phyloP scores from a whole-genome alignment of 2,797 vertebrate genomes.

The Leptatherina wallacei region DNA sequence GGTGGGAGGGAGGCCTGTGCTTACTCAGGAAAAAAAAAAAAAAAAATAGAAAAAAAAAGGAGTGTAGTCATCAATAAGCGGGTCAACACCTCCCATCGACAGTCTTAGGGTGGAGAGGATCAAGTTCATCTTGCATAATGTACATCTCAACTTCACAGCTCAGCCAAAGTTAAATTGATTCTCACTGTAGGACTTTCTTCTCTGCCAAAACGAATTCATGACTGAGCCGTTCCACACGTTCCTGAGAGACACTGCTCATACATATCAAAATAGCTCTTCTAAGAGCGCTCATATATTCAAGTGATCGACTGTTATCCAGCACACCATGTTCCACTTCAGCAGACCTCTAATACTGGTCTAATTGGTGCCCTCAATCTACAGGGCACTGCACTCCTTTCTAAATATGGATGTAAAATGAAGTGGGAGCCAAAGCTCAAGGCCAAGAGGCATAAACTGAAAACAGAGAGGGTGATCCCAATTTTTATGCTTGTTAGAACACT shows the following conservation, averaged over 20 bases:
- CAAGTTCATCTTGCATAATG: constrained; percentile 65
- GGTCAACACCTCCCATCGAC: constrained; percentile 62
- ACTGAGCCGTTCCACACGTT: constrained; percentile 18
- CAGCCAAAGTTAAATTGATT: constrained; percentile 58
- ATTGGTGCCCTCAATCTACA: constrained; percentile 52
- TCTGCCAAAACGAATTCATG: constrained; percentile 44
- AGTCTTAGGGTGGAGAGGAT: constrained; percentile 44
- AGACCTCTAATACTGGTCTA: constrained; percentile 46
- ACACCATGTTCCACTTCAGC: constrained; percentile 46
- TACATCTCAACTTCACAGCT: constrained; percentile 59
- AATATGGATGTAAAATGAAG: constrained; percentile 56
- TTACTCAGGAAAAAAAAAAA: constrained; percentile 67
- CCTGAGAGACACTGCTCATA: constrained; percentile 19
- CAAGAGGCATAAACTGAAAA: constrained; percentile 26
- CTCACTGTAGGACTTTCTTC: constrained; percentile 31
- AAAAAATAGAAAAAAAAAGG: constrained; percentile 16
- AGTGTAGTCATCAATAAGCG: constrained; percentile 67
- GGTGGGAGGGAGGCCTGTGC: constrained; percentile 50
- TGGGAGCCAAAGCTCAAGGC: constrained; percentile 37
- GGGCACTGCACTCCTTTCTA: constrained; percentile 54
- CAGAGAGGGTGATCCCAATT: neutral
- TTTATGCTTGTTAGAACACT: neutral
- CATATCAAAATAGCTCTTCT: constrained; percentile 32
- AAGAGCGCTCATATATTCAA: constrained; percentile 30
- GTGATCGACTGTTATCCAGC: constrained; percentile 29